Base-by-base conservation (phyloP, 2,797 vertebrate species). In the Mus caroli region DNA sequence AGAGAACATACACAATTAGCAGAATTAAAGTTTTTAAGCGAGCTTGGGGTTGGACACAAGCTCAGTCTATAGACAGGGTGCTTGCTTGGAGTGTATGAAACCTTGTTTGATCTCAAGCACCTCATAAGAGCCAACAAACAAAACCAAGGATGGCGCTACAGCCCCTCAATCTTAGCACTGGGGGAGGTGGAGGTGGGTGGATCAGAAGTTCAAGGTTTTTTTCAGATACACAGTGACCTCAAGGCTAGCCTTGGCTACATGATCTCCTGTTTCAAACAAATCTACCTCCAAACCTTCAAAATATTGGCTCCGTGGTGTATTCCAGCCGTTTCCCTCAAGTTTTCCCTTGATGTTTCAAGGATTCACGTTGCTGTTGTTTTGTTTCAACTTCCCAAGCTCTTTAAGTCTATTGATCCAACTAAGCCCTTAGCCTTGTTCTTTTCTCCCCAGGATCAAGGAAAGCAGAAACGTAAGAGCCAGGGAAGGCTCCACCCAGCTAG, bases 351-450 rank as follows among this genome's bases (percentile, higher is more conserved):
- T 50, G 20, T 43, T 93, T 95, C 64, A 84, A 93, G 83, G 71
- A 31, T 46, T 71, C 10, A 0, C 11, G 28, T n/a, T 94, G 77
- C 40, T 56, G 37, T 22, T 82, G 54, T 14, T 17, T 3, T 58
- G 54, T 62, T 88, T 50, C 12, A 52, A 26, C 56, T 37, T 78
- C 67, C 22, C 54, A 0, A 50, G 37, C 10, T 92, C 54, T 92
- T 91, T 14, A 89, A 76, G 34, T 82, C 77, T 94, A 77, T 54
- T 40, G 87, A 73, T 46, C 56, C 15, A 78, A 80, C 75, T 40
- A 62, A 69, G 26, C 56, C 77, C 56, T 83, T 84, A 46, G 19
- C 86, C 83, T 94, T 12, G 43, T 28, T 69, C 34, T n/a, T 94
- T n/a, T 34, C 46, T 80, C 10, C n/a, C 34, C n/a, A 62, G 69